Base-by-base conservation (phyloP, 2,113 vertebrate species). In the Cettia cetti region DNA sequence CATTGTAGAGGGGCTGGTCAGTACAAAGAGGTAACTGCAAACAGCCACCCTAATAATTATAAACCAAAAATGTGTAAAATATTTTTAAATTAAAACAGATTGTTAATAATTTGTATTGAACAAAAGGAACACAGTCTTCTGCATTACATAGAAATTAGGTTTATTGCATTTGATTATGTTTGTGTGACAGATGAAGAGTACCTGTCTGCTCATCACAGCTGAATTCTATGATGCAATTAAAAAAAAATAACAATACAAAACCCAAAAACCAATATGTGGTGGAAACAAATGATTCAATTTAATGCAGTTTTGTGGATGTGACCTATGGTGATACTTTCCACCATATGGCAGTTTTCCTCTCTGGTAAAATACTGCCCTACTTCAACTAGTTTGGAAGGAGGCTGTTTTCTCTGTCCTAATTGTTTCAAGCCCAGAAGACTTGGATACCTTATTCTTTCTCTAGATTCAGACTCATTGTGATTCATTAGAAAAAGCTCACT, bases 91-190 rank as follows among this genome's bases (percentile, higher is more conserved):
- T 74, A 44, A 88, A 90, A 63, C 12, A 90, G 59, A 10, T 57
- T 63, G 11, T 72, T 74, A 63, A 37, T 85, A 56, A 82, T 90
- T 95, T 92, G 42, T 33, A 37, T 69, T 66, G 50, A 95, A 97
- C 70, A 95, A 96, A 97, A 94, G 49, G 79, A 94, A 80, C 94
- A 92, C 71, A 95, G 89, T 92, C 89, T 95, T 90, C 83, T 90
- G 64, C 40, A 84, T 96, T 94, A 95, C 82, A 65, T 40, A 97
- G 83, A 97, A 95, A 95, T 95, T 64, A 96, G 86, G 64, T 96
- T 97, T 97, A 97, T 97, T 97, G 96, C 95, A 88, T 97, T 96
- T 92, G 95, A 94, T 97, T 94, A 94, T 96, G 90, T 86, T 95
- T 88, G 39, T 53, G 57, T 92, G 95, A 93, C 81, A 82, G 81